Evolutionary conservation across 2,113 vertebrate species (phyloP).

Genomic region (Neodontobutis hainanensis): DNA sequence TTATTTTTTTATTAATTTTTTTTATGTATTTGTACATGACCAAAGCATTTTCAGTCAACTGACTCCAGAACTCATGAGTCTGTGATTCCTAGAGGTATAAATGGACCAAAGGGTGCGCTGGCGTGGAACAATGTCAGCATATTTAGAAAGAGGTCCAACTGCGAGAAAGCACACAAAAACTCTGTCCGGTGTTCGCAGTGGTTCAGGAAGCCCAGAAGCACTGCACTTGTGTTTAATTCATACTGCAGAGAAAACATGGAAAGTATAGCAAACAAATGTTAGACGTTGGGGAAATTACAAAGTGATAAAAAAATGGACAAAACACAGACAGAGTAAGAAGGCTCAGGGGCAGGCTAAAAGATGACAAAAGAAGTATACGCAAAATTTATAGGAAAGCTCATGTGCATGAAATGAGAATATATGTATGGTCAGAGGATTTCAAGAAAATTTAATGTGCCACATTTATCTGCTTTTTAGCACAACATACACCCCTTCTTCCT

Average conservation of each 20-base stretch:
- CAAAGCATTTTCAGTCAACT: slow-evolving; percentile 22
- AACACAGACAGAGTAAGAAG: not conserved
- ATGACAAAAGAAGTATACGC: not conserved
- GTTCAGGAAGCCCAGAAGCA: slow-evolving; percentile 41
- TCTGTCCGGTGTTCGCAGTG: slow-evolving; percentile 38
- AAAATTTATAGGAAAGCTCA: not conserved
- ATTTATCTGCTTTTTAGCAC: too few species aligned
- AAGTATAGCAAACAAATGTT: slow-evolving; percentile 29
- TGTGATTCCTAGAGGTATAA: slow-evolving; percentile 27
- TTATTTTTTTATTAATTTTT: slow-evolving; percentile 13
- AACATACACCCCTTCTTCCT: too few species aligned
- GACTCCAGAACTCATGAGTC: slow-evolving; percentile 19
- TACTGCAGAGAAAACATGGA: slow-evolving; percentile 47
- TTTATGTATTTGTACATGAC: slow-evolving; percentile 1
- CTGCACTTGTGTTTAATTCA: slow-evolving; percentile 64
- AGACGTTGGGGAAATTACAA: slow-evolving; percentile 7
- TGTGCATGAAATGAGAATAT: not conserved
- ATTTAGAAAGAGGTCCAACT: slow-evolving; percentile 34
- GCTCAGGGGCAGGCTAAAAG: slow-evolving; percentile 6
- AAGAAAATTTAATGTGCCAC: too few species aligned
- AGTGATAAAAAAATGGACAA: not conserved
- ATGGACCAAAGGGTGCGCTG: slow-evolving; percentile 24
- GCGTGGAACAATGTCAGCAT: slow-evolving; percentile 58
- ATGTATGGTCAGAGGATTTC: too few species aligned
- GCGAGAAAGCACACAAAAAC: slow-evolving; percentile 38